phyloP scores from a whole-genome alignment of 2,113 vertebrate genomes.

The Hippocampus barbouri region DNA sequence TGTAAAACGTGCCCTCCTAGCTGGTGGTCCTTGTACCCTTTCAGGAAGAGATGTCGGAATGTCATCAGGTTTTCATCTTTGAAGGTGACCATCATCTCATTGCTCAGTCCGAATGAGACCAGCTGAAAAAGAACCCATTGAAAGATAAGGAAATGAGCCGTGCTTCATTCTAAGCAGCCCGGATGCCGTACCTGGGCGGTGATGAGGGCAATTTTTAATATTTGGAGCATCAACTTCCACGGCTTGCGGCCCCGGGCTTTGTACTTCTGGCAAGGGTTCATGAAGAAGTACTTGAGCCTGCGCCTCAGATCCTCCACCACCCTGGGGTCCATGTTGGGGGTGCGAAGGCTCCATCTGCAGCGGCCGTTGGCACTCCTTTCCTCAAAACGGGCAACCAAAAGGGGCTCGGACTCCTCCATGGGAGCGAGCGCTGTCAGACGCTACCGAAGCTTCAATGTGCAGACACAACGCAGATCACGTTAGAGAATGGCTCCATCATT shows the following conservation, averaged over 20 bases:
- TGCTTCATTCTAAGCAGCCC: neutral
- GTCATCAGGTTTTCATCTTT: conserved; percentile 87
- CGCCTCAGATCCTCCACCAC: conserved; percentile 82
- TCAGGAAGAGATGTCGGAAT: conserved; percentile 91
- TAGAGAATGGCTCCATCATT: conserved; percentile 26
- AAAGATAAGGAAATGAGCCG: neutral
- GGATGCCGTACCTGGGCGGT: conserved; percentile 79
- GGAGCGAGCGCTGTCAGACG: neutral
- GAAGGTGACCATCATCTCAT: conserved; percentile 95
- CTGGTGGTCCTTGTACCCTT: conserved; percentile 78
- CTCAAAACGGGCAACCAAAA: conserved; percentile 17
- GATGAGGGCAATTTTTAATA: conserved; percentile 88
- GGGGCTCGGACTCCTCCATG: conserved; percentile 56
- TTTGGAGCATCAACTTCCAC: conserved; percentile 89
- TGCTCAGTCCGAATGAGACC: conserved; percentile 91
- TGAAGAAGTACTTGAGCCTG: conserved; percentile 93
- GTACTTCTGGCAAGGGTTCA: conserved; percentile 96
- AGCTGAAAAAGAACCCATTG: conserved; percentile 68
- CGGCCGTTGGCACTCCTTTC: conserved; percentile 9
- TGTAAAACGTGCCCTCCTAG: conserved; percentile 81
- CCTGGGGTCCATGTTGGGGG: conserved; percentile 53
- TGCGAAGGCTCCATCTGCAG: conserved; percentile 26
- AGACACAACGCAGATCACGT: neutral
- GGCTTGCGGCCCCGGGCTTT: conserved; percentile 88
- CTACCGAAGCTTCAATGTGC: neutral